These are phyloP conservation scores for Triplophysa yarkandensis DNA, from an alignment of 2,797 vertebrate genomes.

Conservation along the genomic window DNA sequence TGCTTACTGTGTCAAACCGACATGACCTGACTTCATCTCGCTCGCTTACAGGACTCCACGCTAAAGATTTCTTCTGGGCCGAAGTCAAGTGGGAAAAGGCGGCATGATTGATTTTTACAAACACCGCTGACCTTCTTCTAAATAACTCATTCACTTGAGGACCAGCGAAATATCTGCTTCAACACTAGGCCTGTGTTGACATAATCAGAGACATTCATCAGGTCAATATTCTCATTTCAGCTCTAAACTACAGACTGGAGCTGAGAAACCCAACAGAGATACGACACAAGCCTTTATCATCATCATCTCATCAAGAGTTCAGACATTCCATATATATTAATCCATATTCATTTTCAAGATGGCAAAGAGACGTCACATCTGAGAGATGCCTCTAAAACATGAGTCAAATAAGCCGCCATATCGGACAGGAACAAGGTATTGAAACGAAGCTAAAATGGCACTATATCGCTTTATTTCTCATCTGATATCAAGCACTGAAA, in stretches of 20 bases:
- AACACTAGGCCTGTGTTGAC: neutral
- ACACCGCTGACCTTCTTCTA: conserved; percentile 43
- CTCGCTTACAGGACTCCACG: neutral
- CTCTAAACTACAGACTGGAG: neutral
- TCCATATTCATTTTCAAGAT: neutral
- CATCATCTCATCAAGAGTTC: neutral
- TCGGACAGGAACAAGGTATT: neutral
- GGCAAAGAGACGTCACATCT: neutral
- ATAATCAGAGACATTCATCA: neutral
- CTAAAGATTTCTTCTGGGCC: conserved; percentile 3
- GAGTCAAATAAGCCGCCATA: too few species aligned
- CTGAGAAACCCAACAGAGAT: too few species aligned
- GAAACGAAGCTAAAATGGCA: neutral
- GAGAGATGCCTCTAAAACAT: neutral
- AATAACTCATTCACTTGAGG: conserved; percentile 24
- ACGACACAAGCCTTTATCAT: neutral
- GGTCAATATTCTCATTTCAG: neutral
- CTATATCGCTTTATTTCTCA: neutral
- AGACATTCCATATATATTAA: neutral
- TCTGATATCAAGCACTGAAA: neutral
- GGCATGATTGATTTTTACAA: conserved; percentile 34
- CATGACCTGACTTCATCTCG: conserved; percentile 11
- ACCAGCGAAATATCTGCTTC: neutral
- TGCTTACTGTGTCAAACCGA: conserved; percentile 38
- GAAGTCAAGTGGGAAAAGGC: conserved; percentile 14